A percentile compares a stretch with the other conserved stretches of the same genome.
Evolutionary conservation across 2,888 invertebrate genomes (phyloP).

Genomic region (Tenthredo scrophulariae): DNA sequence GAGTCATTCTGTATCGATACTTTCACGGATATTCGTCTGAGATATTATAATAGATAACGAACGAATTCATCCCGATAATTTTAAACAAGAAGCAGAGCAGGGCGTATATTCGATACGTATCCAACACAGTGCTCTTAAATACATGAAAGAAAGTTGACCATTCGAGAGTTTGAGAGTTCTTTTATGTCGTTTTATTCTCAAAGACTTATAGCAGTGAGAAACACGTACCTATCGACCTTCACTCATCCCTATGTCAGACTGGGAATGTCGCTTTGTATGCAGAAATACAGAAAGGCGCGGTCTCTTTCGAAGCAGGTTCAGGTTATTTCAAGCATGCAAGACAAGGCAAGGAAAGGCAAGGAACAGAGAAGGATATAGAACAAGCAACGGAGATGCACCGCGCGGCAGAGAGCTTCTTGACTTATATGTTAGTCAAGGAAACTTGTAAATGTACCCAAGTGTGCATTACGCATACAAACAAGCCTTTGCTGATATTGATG

Average conservation of each 20-base stretch:
- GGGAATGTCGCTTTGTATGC: slow-evolving; percentile 53
- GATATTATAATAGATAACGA: slow-evolving; percentile 30
- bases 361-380: slow-evolving; percentile 34
- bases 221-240: slow-evolving; percentile 53
- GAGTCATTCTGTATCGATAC: slow-evolving; percentile 11
- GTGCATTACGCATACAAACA: slow-evolving; percentile 29
- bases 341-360: slow-evolving; percentile 25
- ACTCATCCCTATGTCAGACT: slow-evolving; percentile 50
- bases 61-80: slow-evolving; percentile 37
- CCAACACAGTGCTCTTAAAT: not conserved
- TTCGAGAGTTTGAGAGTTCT: slow-evolving; percentile 46
- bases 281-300: slow-evolving; percentile 54
- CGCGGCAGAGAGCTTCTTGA: slow-evolving; percentile 36
- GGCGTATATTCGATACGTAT: not conserved
- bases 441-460: slow-evolving; percentile 18
- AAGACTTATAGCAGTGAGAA: slow-evolving; percentile 42
- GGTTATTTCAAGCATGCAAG: slow-evolving; percentile 49
- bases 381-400: slow-evolving; percentile 15
- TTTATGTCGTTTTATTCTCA: slow-evolving; percentile 34
- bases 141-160: slow-evolving; percentile 45
- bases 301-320: slow-evolving; percentile 51
- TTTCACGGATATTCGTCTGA: slow-evolving; percentile 26
- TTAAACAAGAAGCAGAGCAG: not conserved
- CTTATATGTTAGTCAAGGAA: slow-evolving; percentile 23
- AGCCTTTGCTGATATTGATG: not conserved